Evolutionary conservation across 1,140 invertebrate genomes (phyloP).

Genomic region (Lethrus apterus): DNA sequence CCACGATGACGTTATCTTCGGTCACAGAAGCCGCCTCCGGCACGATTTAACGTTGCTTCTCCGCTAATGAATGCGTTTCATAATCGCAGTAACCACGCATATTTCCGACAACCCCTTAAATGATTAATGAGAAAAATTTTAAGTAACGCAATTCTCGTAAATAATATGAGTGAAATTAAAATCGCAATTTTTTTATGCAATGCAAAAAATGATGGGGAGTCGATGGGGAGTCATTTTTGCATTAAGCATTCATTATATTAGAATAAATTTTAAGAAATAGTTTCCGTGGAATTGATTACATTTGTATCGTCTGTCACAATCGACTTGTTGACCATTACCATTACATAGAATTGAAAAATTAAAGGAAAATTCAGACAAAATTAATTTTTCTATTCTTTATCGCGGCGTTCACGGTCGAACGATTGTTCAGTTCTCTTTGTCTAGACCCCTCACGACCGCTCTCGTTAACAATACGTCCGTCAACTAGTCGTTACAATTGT

Average conservation of each 20-base stretch:
- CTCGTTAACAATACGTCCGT: slow-evolving; percentile 13
- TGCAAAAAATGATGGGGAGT: too few species aligned
- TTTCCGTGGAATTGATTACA: too few species aligned
- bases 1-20: slow-evolving; percentile 8
- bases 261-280: too few species aligned
- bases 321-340: slow-evolving; percentile 7
- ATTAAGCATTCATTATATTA: too few species aligned
- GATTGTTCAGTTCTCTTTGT: slow-evolving; percentile 12
- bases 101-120: slow-evolving; percentile 11
- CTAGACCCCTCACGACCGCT: not conserved
- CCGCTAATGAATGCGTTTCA: slow-evolving; percentile 12
- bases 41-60: not conserved
- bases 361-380: slow-evolving; percentile 10
- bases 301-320: too few species aligned
- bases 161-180: slow-evolving; percentile 8
- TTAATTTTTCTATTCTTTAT: slow-evolving; percentile 8
- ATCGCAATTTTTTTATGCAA: too few species aligned
- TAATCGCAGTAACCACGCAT: slow-evolving; percentile 6
- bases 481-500: slow-evolving; percentile 10
- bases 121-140: slow-evolving; percentile 14
- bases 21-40: not conserved
- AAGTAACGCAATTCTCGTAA: slow-evolving; percentile 4
- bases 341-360: slow-evolving; percentile 11
- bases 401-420: slow-evolving; percentile 5
- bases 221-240: too few species aligned